Evolutionary conservation across 2,797 vertebrate genomes (phyloP), one percentile per base, ranked within the genome.

Genomic region (Urophycis tenuis): DNA sequence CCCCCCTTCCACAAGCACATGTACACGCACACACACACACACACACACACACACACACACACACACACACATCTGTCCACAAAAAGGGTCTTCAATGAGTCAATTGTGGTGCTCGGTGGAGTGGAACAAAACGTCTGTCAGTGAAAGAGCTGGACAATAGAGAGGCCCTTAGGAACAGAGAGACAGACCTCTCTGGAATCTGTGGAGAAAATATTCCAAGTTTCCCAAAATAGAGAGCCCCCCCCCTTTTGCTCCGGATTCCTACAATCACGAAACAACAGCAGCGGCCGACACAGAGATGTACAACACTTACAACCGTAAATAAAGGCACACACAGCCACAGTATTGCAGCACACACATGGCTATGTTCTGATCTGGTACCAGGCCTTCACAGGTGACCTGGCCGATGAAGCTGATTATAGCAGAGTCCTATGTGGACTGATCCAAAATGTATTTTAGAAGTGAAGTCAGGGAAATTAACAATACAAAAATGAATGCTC

Each of bases 41-140:
- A 71, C 75, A 41, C 75, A 71, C 67, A 78, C 74, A 15, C 76
- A 77, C 80, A 75, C 71, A 29, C 67, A 77, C 69, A 74, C 79
- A 81, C 72, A 49, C 74, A 77, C 75, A 74, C 75, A 5, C 14
- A 78, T 39, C 39, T 15, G 14, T 34, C 39, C 12, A 41, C 74
- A 83, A 88, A 86, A 90, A 89, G 89, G 84, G 87, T 81, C 77
- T 81, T 81, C 77, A 80, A 86, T 85, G 88, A 88, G 85, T 88
- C 91, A 89, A 91, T 88, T 88, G 87, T 88, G 87, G 88, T n/a
- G 79, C 84, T 76, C 32, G 72, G 81, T 73, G 77, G 81, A 86
- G 80, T 74, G 75, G 82, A 86, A 87, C 85, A 87, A 90, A 29
- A 91, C 83, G 85, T 85, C 87, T 77, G 81, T 45, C 75, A 45